A percentile compares a stretch with the other conserved stretches of the same genome.
Conservation (phyloP, 1,140 invertebrate genomes). For the Cyrtorhinus lividipennis region DNA sequence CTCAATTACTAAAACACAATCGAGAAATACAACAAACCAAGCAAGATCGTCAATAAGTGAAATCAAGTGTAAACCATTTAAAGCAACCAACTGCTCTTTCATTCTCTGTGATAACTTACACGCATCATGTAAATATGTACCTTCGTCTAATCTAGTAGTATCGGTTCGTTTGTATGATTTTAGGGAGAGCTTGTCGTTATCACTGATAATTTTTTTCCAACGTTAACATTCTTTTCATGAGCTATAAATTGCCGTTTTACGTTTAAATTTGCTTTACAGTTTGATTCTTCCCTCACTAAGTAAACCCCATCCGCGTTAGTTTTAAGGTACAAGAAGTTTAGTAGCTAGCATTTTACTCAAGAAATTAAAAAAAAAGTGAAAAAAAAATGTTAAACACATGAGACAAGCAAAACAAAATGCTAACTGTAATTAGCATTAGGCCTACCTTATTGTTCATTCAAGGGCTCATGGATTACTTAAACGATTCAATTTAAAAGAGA, state of each 20-base stretch:
- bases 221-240: neutral
- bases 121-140: neutral
- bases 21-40: no score
- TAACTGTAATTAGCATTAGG: slow-evolving; percentile 21
- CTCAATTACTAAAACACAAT: no score
- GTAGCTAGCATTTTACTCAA: neutral
- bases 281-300: no score
- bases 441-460: slow-evolving; percentile 2
- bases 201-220: neutral
- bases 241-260: no score
- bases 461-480: neutral
- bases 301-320: neutral
- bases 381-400: neutral
- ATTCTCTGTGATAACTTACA: slow-evolving; percentile 8
- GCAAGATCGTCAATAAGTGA: no score
- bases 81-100: slow-evolving; percentile 1
- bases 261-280: no score
- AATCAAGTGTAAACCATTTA: neutral
- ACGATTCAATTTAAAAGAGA: neutral
- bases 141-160: no score
- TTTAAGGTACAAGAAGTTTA: neutral
- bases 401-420: slow-evolving; percentile 2
- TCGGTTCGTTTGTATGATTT: no score
- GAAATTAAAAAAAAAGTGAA: no score
- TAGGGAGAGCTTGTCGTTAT: slow-evolving; percentile 9